phyloP scores from a whole-genome alignment of 2,113 vertebrate genomes.

The Nipponia nippon region DNA sequence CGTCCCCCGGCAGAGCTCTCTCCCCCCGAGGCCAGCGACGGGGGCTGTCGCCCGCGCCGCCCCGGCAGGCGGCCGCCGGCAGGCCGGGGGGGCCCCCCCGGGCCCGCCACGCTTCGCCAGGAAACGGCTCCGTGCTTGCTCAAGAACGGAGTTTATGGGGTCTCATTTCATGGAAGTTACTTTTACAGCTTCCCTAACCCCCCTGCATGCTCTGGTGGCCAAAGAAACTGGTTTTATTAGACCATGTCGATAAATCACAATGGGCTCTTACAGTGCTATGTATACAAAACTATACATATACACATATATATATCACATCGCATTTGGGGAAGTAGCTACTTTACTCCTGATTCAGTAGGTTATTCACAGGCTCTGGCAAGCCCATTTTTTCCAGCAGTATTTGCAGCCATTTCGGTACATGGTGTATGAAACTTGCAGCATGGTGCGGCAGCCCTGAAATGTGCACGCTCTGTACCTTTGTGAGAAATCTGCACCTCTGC shows the following conservation, averaged over 20 bases:
- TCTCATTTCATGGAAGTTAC: neutral
- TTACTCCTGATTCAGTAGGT: neutral
- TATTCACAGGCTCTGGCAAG: neutral
- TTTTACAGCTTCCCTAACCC: neutral
- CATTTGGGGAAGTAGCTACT: neutral
- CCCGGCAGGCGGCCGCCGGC: neutral
- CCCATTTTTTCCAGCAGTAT: fast-evolving
- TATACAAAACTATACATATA: fast-evolving
- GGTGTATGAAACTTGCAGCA: neutral
- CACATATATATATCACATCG: neutral
- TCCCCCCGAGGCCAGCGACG: neutral
- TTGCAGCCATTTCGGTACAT: neutral
- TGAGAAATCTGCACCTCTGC: neutral
- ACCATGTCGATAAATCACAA: fast-evolving
- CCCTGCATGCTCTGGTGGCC: fast-evolving
- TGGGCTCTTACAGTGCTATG: fast-evolving
- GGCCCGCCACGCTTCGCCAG: fast-evolving
- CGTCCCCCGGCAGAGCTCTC: neutral
- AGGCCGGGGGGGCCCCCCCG: no score
- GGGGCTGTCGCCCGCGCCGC: neutral
- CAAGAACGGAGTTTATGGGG: fast-evolving
- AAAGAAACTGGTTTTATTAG: neutral
- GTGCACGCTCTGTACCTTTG: fast-evolving
- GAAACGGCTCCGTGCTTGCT: fast-evolving
- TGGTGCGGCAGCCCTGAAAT: fast-evolving